phyloP scores from a whole-genome alignment of 2,888 invertebrate species.

The Pasiphila rectangulata region DNA sequence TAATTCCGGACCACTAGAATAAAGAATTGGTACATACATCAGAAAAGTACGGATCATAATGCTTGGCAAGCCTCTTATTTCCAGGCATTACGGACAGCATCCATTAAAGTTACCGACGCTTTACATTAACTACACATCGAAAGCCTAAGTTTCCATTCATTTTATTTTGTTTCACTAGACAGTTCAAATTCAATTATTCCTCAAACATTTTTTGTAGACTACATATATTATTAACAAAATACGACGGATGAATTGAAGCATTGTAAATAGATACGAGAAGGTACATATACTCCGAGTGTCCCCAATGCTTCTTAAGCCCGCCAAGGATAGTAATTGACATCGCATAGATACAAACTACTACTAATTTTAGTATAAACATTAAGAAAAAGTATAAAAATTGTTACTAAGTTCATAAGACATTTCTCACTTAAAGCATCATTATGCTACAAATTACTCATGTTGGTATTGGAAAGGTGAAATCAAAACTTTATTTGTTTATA shows the following conservation, averaged over 20 bases:
- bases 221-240: neutral
- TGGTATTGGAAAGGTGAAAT: constrained; percentile 31
- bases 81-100: too few species aligned
- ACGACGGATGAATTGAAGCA: neutral
- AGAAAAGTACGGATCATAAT: neutral
- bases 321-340: constrained; percentile 73
- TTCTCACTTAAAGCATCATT: constrained; percentile 76
- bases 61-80: too few species aligned
- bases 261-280: constrained; percentile 27
- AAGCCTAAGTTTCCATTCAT: too few species aligned
- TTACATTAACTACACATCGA: too few species aligned
- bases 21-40: neutral
- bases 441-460: constrained; percentile 63
- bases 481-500: neutral
- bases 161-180: too few species aligned
- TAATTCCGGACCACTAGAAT: neutral
- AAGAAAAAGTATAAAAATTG: constrained; percentile 66
- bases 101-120: too few species aligned
- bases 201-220: too few species aligned
- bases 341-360: constrained; percentile 58
- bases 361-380: constrained; percentile 64
- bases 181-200: too few species aligned
- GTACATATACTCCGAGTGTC: constrained; percentile 34
- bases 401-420: constrained; percentile 76
- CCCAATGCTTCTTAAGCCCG: constrained; percentile 40